A percentile compares a stretch with the other conserved stretches of the same genome.
Evolutionary conservation across 2,797 vertebrate species (phyloP).

Genomic region (Podarcis siculus): DNA sequence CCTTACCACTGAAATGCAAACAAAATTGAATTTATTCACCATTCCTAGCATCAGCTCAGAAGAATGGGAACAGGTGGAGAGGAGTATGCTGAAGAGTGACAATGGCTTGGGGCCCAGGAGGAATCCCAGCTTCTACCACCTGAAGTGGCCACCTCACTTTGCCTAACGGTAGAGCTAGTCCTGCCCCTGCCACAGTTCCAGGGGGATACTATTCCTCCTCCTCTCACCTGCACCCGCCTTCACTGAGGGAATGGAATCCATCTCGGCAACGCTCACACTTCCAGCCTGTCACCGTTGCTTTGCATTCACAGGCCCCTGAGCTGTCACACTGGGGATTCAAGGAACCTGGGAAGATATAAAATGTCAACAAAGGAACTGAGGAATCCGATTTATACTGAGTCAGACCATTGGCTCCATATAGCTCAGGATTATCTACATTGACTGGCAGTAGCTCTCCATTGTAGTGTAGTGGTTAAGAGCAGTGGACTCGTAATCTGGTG

Average conservation of each 20-base stretch:
- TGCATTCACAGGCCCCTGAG: slow-evolving; percentile 85
- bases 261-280: slow-evolving; percentile 89
- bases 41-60: background rate
- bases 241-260: slow-evolving; percentile 89
- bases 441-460: too few relatives aligned
- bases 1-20: too few relatives aligned
- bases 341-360: slow-evolving; percentile 76
- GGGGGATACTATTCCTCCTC: too few relatives aligned
- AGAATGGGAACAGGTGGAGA: background rate
- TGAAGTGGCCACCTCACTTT: background rate
- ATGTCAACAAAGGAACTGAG: accelerated
- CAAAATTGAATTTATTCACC: background rate
- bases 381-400: background rate
- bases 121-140: too few relatives aligned
- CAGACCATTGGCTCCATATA: too few relatives aligned
- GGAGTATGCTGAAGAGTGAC: background rate
- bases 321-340: slow-evolving; percentile 82
- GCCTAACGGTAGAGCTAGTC: background rate
- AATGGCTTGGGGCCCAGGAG: background rate
- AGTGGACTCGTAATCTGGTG: too few relatives aligned
- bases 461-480: too few relatives aligned
- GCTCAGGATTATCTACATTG: too few relatives aligned
- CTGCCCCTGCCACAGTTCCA: too few relatives aligned
- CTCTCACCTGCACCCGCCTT: slow-evolving; percentile 89
- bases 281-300: slow-evolving; percentile 83